A percentile compares a stretch with the other conserved stretches of the same genome.
These are phyloP conservation scores for Peromyscus polionotus DNA, from an alignment of 2,113 vertebrate genomes.

Conservation along the genomic window DNA sequence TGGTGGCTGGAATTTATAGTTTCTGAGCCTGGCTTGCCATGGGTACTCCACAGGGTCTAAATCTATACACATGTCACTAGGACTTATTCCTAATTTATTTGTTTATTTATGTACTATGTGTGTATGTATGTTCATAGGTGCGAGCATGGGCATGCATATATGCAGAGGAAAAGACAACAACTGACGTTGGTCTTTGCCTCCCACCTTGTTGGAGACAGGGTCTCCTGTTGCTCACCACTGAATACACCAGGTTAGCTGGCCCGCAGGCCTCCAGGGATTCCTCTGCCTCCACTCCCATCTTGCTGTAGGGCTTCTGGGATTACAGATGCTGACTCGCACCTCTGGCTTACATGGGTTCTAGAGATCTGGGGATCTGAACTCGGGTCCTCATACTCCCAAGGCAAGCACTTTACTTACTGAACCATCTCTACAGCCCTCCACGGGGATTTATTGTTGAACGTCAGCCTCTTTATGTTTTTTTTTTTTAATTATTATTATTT, in stretches of 20 bases:
- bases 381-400: background rate
- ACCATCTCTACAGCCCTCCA: background rate
- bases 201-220: background rate
- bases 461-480: background rate
- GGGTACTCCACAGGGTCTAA: rapidly evolving
- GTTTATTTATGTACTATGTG: background rate
- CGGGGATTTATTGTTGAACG: background rate
- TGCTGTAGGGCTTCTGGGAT: background rate
- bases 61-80: background rate
- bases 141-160: background rate
- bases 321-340: background rate
- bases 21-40: no score
- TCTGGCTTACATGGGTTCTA: background rate
- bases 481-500: background rate
- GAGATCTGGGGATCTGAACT: background rate
- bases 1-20: no score
- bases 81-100: background rate
- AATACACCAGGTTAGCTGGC: background rate
- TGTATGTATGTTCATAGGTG: background rate
- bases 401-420: background rate
- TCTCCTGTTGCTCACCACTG: background rate
- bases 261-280: background rate
- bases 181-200: no score
- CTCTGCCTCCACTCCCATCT: background rate
- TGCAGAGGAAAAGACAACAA: background rate